phyloP scores from a whole-genome alignment of 2,113 vertebrate genomes.

The Pygoscelis antarcticus region DNA sequence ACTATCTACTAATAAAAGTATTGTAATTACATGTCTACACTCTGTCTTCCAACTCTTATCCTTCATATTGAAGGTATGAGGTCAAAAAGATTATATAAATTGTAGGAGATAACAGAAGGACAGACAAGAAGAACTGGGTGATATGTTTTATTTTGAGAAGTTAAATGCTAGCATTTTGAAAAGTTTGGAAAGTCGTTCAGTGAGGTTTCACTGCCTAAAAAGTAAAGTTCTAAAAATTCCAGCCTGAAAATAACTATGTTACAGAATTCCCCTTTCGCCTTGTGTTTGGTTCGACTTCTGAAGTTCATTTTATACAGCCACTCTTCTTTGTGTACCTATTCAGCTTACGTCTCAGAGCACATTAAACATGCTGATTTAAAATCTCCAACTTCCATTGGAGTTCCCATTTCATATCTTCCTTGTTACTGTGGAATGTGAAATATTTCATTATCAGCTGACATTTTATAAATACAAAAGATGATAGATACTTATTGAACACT shows the following conservation, averaged over 20 bases:
- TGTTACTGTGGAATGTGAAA: not conserved
- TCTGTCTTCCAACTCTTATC: not conserved
- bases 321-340: not conserved
- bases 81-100: not conserved
- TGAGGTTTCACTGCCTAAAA: not conserved
- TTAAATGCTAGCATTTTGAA: not conserved
- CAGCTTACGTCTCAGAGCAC: not conserved
- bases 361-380: not conserved
- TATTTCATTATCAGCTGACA: not conserved
- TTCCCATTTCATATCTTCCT: not conserved
- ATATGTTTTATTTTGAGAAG: not conserved
- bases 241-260: accelerated
- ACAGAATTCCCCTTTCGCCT: not conserved
- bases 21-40: not conserved
- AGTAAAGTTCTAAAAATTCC: not conserved
- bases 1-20: not conserved
- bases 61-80: not conserved
- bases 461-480: not conserved
- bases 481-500: not conserved
- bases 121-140: not conserved
- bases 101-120: not conserved
- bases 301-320: not conserved
- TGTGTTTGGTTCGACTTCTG: not conserved
- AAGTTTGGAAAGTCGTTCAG: not conserved
- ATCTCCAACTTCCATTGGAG: not conserved